Evolutionary conservation across 2,888 invertebrate species (phyloP).

Genomic region (Serripes groenlandicus): DNA sequence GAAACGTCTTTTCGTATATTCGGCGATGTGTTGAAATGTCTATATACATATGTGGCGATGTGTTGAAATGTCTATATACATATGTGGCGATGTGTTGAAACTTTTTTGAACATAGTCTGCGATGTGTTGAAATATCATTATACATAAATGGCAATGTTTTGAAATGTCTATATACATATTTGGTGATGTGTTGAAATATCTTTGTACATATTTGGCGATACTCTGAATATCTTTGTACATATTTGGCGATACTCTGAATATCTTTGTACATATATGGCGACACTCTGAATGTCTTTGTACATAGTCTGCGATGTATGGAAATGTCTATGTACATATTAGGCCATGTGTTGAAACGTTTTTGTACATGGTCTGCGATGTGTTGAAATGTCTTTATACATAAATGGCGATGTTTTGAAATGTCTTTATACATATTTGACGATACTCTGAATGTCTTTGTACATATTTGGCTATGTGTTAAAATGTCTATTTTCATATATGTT

Average conservation of each 20-base stretch:
- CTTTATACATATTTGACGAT: too few relatives aligned
- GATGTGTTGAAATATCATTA: not conserved
- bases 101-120: not conserved
- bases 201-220: not conserved
- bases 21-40: not conserved
- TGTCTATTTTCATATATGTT: too few relatives aligned
- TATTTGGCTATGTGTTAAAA: too few relatives aligned
- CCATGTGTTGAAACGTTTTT: not conserved
- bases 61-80: not conserved
- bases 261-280: too few relatives aligned
- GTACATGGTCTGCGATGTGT: not conserved
- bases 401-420: too few relatives aligned
- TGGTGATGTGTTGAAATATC: not conserved
- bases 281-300: too few relatives aligned
- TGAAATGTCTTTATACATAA: not conserved
- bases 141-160: not conserved
- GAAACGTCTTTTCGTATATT: not conserved
- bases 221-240: too few relatives aligned
- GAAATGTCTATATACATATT: not conserved
- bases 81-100: not conserved
- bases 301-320: too few relatives aligned
- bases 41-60: too few relatives aligned
- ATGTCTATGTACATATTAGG: not conserved
- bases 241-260: too few relatives aligned
- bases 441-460: too few relatives aligned